These are phyloP conservation scores for Calyptommatus sinebrachiatus DNA, from an alignment of 2,113 vertebrate species.

Conservation along the genomic window DNA sequence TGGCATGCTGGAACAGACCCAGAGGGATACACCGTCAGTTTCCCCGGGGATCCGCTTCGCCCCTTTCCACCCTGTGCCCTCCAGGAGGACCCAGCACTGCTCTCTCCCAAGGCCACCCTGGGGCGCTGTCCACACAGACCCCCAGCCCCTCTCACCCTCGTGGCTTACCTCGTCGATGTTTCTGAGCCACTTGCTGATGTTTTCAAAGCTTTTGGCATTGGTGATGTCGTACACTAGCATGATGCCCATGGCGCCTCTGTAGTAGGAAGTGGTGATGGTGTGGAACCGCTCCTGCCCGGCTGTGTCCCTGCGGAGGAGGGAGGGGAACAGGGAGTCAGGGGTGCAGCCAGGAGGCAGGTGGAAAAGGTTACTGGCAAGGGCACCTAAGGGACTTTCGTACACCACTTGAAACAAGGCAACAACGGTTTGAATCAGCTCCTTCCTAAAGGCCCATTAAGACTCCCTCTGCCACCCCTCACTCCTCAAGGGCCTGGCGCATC, in stretches of 20 bases:
- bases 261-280: conserved; percentile 99
- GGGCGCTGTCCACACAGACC: neutral
- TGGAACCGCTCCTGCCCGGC: conserved; percentile 97
- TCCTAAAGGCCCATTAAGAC: too few species aligned
- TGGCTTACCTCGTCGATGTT: conserved; percentile 95
- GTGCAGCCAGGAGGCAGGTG: conserved; percentile 1
- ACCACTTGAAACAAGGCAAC: too few species aligned
- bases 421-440: neutral
- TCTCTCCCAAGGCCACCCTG: neutral
- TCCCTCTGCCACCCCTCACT: neutral
- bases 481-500: neutral
- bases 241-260: conserved; percentile 98
- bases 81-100: neutral
- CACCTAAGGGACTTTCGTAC: too few species aligned
- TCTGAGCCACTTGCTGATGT: conserved; percentile 99
- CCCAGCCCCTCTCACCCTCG: accelerated
- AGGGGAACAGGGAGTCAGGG: conserved; percentile 22
- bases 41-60: accelerated
- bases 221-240: conserved; percentile 99
- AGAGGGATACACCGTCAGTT: neutral
- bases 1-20: conserved; percentile 87
- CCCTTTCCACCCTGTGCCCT: neutral
- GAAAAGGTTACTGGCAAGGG: neutral
- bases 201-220: conserved; percentile 98
- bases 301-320: conserved; percentile 84